Conservation (phyloP, 2,797 vertebrate species). For the Lutjanus argentimaculatus region DNA sequence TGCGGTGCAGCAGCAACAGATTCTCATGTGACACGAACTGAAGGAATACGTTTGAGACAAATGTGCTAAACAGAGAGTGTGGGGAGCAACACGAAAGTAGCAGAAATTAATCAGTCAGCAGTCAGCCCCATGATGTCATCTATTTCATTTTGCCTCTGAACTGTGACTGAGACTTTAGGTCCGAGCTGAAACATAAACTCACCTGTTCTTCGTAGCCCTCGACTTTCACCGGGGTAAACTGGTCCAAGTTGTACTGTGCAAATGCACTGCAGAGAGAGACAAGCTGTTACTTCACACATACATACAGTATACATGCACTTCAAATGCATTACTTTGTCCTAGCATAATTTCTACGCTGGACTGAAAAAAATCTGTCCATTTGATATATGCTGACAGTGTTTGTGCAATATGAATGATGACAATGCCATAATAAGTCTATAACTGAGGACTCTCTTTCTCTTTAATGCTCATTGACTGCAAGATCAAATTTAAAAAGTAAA, state of each 20-base stretch:
- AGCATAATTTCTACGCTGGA: not conserved
- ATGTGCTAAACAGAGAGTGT: not conserved
- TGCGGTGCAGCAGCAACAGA: not conserved
- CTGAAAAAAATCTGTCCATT: not conserved
- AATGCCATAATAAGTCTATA: not conserved
- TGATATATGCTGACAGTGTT: not conserved
- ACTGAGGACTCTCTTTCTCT: not conserved
- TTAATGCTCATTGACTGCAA: not conserved
- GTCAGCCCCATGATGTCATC: not conserved
- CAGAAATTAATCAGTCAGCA: not conserved
- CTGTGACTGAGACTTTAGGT: not conserved
- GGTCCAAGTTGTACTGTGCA: slow-evolving; percentile 99
- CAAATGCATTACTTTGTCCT: not conserved
- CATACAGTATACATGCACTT: not conserved
- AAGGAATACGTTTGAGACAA: not conserved
- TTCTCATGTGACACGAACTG: not conserved
- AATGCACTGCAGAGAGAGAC: slow-evolving; percentile 89
- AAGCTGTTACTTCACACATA: slow-evolving; percentile 7
- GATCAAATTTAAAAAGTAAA: not conserved
- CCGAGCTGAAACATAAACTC: slow-evolving; percentile 40
- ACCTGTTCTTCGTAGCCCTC: slow-evolving; percentile 97
- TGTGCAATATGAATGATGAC: not conserved
- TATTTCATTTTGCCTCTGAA: not conserved
- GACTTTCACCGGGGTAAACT: slow-evolving; percentile 96
- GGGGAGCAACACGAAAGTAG: not conserved